Conservation (phyloP, 2,888 invertebrate species). For the Formica aserva region DNA sequence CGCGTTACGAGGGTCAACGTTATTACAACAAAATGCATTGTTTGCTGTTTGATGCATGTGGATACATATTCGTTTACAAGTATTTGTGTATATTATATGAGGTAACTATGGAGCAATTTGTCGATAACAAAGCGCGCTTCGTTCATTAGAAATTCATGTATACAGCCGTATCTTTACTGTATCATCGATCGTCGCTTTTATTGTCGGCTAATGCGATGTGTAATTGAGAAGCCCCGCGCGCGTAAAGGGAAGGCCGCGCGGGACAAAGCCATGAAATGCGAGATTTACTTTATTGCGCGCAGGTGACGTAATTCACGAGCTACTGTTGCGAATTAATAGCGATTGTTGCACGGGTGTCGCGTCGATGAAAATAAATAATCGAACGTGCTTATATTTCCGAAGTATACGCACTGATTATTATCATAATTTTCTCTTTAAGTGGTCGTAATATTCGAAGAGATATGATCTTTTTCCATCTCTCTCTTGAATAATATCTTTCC, state of each 20-base stretch:
- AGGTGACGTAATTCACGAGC: slow-evolving; percentile 73
- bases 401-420: slow-evolving; percentile 50
- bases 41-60: slow-evolving; percentile 5
- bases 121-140: slow-evolving; percentile 58
- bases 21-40: slow-evolving; percentile 32
- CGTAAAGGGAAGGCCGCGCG: slow-evolving; percentile 55
- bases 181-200: slow-evolving; percentile 73
- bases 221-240: slow-evolving; percentile 68
- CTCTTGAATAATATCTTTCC: slow-evolving; percentile 8
- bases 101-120: slow-evolving; percentile 55
- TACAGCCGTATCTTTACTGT: slow-evolving; percentile 66
- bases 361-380: slow-evolving; percentile 70
- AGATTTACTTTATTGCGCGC: slow-evolving; percentile 76
- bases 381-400: slow-evolving; percentile 34
- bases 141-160: slow-evolving; percentile 72
- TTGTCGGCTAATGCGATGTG: slow-evolving; percentile 76
- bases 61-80: slow-evolving; percentile 33
- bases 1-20: slow-evolving; percentile 32
- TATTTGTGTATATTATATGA: slow-evolving; percentile 35
- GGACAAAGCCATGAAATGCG: slow-evolving; percentile 74
- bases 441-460: background rate
- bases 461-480: background rate
- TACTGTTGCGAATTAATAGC: slow-evolving; percentile 66
- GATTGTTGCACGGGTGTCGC: slow-evolving; percentile 48
- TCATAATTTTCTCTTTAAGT: slow-evolving; percentile 61